Evolutionary conservation across 1,140 invertebrate species (phyloP).

Genomic region (Bicyclus anynana): DNA sequence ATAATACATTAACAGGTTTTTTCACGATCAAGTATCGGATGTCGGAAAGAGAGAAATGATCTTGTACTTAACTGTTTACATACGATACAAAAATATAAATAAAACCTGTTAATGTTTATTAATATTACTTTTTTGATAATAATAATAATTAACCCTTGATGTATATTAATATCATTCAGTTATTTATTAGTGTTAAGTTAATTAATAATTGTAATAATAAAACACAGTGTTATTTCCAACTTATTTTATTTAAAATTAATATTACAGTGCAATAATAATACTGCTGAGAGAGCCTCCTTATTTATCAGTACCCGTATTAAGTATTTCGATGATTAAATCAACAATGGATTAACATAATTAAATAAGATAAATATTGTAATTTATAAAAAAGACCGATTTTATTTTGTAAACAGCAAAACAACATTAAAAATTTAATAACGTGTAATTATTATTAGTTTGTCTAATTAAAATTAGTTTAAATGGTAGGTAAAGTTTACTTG

Average conservation of each 20-base stretch:
- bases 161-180: no score
- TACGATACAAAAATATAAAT: no score
- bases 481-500: conserved; percentile 22
- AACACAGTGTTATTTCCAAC: background rate
- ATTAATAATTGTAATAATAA: background rate
- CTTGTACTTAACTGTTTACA: no score
- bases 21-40: no score
- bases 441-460: no score
- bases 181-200: no score
- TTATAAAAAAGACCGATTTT: background rate
- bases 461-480: background rate
- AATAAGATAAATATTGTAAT: background rate
- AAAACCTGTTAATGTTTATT: no score
- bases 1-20: no score
- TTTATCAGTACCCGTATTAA: conserved; percentile 11
- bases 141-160: no score
- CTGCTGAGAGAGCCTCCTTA: conserved; percentile 18
- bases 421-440: background rate
- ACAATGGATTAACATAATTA: background rate
- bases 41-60: no score
- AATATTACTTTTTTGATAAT: no score
- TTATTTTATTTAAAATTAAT: conserved; percentile 4
- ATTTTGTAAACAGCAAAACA: background rate
- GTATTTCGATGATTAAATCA: background rate
- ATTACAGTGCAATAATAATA: conserved; percentile 17